phyloP scores from a whole-genome alignment of 2,797 vertebrate genomes.

The Pseudochirops cupreus region DNA sequence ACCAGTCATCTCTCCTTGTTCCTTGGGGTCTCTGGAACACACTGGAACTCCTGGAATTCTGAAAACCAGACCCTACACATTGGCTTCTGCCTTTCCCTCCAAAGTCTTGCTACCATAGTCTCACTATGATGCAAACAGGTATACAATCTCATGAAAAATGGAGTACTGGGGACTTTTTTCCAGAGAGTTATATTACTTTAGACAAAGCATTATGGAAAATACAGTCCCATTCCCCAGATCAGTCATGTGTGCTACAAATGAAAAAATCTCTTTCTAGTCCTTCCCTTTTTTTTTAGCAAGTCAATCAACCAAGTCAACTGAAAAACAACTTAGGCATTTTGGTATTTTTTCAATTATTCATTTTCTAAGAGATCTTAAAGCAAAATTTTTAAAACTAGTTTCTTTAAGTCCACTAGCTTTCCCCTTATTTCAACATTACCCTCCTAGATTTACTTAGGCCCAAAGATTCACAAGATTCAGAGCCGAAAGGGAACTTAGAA shows the following conservation, averaged over 20 bases:
- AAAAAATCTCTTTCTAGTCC: neutral
- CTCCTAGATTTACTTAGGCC: neutral
- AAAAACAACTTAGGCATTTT: neutral
- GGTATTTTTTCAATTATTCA: neutral
- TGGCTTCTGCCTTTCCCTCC: neutral
- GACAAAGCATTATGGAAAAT: neutral
- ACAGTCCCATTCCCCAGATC: neutral
- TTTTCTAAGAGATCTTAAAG: neutral
- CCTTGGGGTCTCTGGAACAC: neutral
- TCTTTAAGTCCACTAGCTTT: neutral
- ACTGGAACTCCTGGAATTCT: neutral
- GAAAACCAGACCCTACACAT: neutral
- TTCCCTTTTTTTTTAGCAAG: neutral
- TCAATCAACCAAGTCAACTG: neutral
- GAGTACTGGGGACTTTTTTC: neutral
- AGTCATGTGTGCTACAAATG: neutral
- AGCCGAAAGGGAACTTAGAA: neutral
- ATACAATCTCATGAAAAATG: neutral
- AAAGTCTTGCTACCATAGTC: neutral
- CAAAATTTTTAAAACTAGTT: neutral
- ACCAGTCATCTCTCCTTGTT: neutral
- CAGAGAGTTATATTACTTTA: neutral
- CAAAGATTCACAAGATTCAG: neutral
- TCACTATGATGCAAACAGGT: neutral
- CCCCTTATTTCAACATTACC: neutral